A percentile compares a stretch with the other conserved stretches of the same genome.
phyloP scores from a whole-genome alignment of 2,888 invertebrate genomes.

The Eudasyphora cyanicolor region DNA sequence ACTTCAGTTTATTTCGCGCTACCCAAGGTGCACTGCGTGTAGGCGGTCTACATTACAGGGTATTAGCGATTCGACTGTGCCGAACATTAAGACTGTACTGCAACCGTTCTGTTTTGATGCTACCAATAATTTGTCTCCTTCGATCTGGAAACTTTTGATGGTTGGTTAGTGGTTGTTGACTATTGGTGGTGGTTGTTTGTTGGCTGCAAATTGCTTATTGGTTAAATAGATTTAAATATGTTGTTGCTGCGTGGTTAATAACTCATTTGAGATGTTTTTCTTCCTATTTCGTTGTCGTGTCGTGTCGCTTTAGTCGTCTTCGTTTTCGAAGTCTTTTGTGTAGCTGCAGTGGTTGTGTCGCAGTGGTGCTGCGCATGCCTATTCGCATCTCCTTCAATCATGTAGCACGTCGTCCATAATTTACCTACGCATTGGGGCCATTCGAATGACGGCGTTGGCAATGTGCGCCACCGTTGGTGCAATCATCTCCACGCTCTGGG shows the following conservation, averaged over 20 bases:
- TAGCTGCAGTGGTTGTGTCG: conserved; percentile 33
- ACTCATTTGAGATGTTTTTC: conserved; percentile 67
- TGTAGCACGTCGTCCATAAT: conserved; percentile 64
- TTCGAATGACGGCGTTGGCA: conserved; percentile 25
- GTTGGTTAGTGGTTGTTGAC: background rate
- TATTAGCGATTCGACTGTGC: background rate
- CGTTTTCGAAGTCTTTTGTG: background rate
- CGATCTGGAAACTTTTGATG: background rate
- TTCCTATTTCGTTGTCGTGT: background rate
- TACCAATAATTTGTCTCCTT: conserved; percentile 27
- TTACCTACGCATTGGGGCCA: conserved; percentile 66
- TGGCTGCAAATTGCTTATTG: conserved; percentile 73
- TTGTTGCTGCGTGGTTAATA: conserved; percentile 75
- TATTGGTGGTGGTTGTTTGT: conserved; percentile 32
- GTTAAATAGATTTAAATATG: conserved; percentile 77
- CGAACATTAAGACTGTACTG: too few species aligned
- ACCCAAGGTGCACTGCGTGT: too few species aligned
- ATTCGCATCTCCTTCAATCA: conserved; percentile 63
- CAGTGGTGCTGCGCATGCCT: conserved; percentile 45
- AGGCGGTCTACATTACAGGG: too few species aligned
- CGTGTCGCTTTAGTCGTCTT: background rate
- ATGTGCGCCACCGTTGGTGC: conserved; percentile 25
- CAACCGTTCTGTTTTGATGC: background rate
- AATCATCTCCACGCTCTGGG: background rate
- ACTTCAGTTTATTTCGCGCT: too few species aligned